These are phyloP conservation scores for Drosophila funebris DNA, from an alignment of 1,140 invertebrate species.

Conservation along the genomic window DNA sequence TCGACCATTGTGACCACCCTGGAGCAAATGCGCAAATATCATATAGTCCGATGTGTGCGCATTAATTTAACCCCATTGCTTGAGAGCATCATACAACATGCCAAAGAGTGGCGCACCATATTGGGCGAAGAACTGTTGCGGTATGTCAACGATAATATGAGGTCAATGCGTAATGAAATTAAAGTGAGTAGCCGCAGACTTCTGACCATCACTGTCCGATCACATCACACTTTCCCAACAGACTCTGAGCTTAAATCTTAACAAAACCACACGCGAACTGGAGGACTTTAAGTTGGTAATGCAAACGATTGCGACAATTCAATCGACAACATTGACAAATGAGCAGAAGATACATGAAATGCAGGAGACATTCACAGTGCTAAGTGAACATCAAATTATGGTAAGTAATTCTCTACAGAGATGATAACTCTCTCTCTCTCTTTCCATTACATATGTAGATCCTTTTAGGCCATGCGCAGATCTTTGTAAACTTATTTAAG, in stretches of 20 bases:
- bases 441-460: background rate
- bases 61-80: slow-evolving; percentile 88
- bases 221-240: slow-evolving; percentile 50
- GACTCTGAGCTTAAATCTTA: slow-evolving; percentile 86
- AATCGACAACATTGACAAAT: slow-evolving; percentile 89
- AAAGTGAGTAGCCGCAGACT: slow-evolving; percentile 59
- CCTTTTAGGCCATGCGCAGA: background rate
- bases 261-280: slow-evolving; percentile 89
- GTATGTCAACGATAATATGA: slow-evolving; percentile 87
- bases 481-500: background rate
- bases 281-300: slow-evolving; percentile 93
- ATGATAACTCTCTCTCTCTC: background rate
- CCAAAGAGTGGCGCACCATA: slow-evolving; percentile 88
- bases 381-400: slow-evolving; percentile 85
- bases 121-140: slow-evolving; percentile 87
- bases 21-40: slow-evolving; percentile 85
- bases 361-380: slow-evolving; percentile 87
- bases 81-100: slow-evolving; percentile 87
- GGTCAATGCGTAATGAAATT: slow-evolving; percentile 85
- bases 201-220: background rate
- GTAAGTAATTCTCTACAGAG: slow-evolving; percentile 71
- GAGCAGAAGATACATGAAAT: slow-evolving; percentile 89
- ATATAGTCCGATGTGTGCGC: slow-evolving; percentile 87
- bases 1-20: slow-evolving; percentile 90
- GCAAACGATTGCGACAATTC: slow-evolving; percentile 90